Evolutionary conservation across 2,888 invertebrate species (phyloP), one percentile per base, ranked within the genome.

Genomic region (Lasioglossum morio): DNA sequence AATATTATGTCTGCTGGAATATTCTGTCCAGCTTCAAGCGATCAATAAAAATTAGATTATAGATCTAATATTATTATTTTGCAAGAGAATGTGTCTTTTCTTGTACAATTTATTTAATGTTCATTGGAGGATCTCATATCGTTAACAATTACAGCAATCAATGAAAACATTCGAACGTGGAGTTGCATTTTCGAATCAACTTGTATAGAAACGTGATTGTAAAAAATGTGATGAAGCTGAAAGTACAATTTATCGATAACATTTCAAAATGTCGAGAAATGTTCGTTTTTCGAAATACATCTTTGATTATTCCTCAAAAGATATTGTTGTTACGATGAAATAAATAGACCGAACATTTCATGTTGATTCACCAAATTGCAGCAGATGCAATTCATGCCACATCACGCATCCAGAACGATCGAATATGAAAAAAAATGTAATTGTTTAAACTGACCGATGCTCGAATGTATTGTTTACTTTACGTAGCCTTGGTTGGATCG

Each of bases 401-500:
- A 57, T 57, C 57, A 57, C 57, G n/a, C 57, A n/a, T 57, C 57
- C 57, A n/a, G 57, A n/a, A 57, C 12, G 57, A 57, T 12, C 12
- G 57, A n/a, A 57, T 57, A 57, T n/a, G 57, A 57, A n/a, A n/a
- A n/a, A n/a, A 57, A 46, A 43, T 23, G 4, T 60, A 16, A 66
- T 85, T 75, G 43, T 57, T 57, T 66, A 82, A 69, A 57, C 14
- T 2, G 10, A 34, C n/a, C 53, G 10, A 43, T 43, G 69, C 23
- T 34, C 69, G 69, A 69, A 69, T 37, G 46, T 72, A 34, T 12
- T 70, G 94, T 92, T 93, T 57, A 90, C 97, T 98, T 57, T 57
- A 57, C n/a, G 87, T 97, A 99, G 99, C 99, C 89, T 96, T 98
- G 94, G 98, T 98, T 87, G 99, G 99, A 12, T 97, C 98, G 1